These are phyloP conservation scores for Apteryx mantelli DNA, from an alignment of 2,113 vertebrate genomes.

Conservation along the genomic window DNA sequence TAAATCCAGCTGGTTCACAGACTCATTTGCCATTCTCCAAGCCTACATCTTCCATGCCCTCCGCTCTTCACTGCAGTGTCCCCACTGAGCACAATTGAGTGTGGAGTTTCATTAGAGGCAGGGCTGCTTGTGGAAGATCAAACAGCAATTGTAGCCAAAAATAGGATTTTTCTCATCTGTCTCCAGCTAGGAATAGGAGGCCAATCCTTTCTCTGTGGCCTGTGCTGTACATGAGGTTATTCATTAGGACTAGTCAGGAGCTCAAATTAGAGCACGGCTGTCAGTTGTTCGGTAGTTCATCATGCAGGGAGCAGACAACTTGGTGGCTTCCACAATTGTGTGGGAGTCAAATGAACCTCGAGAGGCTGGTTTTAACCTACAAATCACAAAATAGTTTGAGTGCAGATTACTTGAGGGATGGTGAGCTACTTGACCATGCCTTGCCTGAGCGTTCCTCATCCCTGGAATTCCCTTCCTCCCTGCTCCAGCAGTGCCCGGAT, in stretches of 20 bases:
- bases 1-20: slow-evolving; percentile 50
- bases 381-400: not conserved
- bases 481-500: not conserved
- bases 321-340: not conserved
- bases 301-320: not conserved
- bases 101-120: slow-evolving; percentile 56
- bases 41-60: slow-evolving; percentile 35
- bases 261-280: slow-evolving; percentile 54
- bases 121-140: slow-evolving; percentile 63
- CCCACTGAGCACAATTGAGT: slow-evolving; percentile 34
- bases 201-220: slow-evolving; percentile 10
- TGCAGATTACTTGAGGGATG: not conserved
- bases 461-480: not conserved
- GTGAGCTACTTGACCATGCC: not conserved
- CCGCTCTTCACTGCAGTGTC: not conserved
- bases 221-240: slow-evolving; percentile 24
- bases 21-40: slow-evolving; percentile 46
- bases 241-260: slow-evolving; percentile 36
- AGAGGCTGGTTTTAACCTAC: not conserved
- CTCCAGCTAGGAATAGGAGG: slow-evolving; percentile 55
- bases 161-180: slow-evolving; percentile 58
- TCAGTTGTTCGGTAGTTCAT: slow-evolving; percentile 13
- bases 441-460: not conserved
- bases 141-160: slow-evolving; percentile 51
- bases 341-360: not conserved